These are phyloP conservation scores for Euwallacea fornicatus DNA, from an alignment of 1,140 invertebrate species.

Conservation along the genomic window DNA sequence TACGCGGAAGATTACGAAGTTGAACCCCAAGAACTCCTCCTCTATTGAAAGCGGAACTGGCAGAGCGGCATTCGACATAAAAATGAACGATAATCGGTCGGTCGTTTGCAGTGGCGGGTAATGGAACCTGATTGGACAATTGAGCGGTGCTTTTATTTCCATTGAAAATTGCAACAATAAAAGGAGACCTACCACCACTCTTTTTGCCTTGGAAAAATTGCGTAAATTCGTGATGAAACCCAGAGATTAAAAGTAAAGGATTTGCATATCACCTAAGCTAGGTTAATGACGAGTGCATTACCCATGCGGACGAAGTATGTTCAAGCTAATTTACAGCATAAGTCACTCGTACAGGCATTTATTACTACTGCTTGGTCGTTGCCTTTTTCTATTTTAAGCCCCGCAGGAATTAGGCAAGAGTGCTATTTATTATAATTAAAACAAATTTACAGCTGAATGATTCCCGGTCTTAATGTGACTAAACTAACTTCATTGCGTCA, in stretches of 20 bases:
- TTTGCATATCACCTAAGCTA: conserved; percentile 1
- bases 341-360: conserved; percentile 8
- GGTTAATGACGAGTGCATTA: conserved; percentile 5
- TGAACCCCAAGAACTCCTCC: too few relatives aligned
- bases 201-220: too few relatives aligned
- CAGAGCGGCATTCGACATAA: too few relatives aligned
- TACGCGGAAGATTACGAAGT: too few relatives aligned
- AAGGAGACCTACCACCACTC: too few relatives aligned
- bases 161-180: too few relatives aligned
- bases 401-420: conserved; percentile 1
- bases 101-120: too few relatives aligned
- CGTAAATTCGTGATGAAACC: too few relatives aligned
- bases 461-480: background rate
- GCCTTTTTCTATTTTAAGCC: conserved; percentile 21
- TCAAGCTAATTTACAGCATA: conserved; percentile 15
- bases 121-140: too few relatives aligned
- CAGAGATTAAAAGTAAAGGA: background rate
- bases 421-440: conserved; percentile 2
- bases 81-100: too few relatives aligned
- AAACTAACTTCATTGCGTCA: background rate
- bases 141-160: too few relatives aligned
- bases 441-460: background rate
- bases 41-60: too few relatives aligned
- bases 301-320: background rate
- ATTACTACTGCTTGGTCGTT: conserved; percentile 9